Evolutionary conservation across 2,797 vertebrate genomes (phyloP).

Genomic region (Muscicapa comitata): DNA sequence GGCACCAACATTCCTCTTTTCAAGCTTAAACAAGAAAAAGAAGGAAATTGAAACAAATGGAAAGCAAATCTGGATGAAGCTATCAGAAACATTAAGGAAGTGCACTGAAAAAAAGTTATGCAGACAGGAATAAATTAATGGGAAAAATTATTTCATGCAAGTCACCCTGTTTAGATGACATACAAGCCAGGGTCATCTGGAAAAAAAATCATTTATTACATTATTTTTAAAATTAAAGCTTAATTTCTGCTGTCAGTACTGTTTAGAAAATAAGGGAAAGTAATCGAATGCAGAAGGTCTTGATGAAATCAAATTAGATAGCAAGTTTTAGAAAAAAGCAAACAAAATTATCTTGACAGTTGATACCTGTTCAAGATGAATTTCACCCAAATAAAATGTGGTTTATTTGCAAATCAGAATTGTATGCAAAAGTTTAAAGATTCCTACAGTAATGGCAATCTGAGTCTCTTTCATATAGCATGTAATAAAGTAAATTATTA

Average conservation of each 20-base stretch:
- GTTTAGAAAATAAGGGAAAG: background rate
- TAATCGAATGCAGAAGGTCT: background rate
- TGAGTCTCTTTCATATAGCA: background rate
- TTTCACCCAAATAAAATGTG: background rate
- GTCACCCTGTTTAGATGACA: background rate
- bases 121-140: background rate
- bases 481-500: background rate
- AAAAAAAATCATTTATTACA: background rate
- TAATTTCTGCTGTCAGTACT: background rate
- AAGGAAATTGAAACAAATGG: background rate
- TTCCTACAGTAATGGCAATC: background rate
- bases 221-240: background rate
- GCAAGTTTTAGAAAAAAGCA: background rate
- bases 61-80: background rate
- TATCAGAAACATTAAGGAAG: background rate
- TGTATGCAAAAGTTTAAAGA: background rate
- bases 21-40: background rate
- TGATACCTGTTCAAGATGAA: background rate
- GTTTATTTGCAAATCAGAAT: background rate
- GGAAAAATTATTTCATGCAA: background rate
- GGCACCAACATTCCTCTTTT: background rate
- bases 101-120: background rate
- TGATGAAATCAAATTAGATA: background rate
- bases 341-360: background rate
- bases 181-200: background rate